Base-by-base conservation (phyloP, 1,140 invertebrate species). In the Meteorus sp. region DNA sequence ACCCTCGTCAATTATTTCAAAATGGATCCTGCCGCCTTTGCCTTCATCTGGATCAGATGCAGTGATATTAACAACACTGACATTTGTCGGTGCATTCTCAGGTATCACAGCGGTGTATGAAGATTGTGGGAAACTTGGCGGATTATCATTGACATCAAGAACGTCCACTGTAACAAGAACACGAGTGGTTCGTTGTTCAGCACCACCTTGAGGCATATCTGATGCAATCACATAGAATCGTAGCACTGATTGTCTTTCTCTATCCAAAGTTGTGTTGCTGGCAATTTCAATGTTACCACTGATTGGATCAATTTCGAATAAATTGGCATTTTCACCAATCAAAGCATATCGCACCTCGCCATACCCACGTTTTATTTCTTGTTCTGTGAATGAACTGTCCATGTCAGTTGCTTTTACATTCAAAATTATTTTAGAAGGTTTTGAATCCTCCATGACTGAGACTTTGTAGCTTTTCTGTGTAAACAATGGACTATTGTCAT, bases 81-180 rank as follows among this genome's bases (percentile, higher is more conserved):
- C 84, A 2, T 86, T 85, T 0, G 85, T 67, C 0, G 83, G 79
- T 0, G 86, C 88, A 63, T 92, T 93, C 73, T 95, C 92, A 3
- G 87, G 83, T 9, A 93, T 84, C 1, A 89, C 87, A 0, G 81
- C 79, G 0, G 78, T 83, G 43, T 84, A 84, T 1, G 74, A 74
- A 39, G 79, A 71, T 47, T 82, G 78, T 0, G 74, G 67, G 39
- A 84, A 84, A 17, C 58, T 67, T 0, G 90, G 89, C 13, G 88
- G 82, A 71, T 93, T 93, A 61, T 95, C 92, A 66, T 95, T 93
- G 0, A 92, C 88, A 72, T 94, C 91, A 0, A 89, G 70, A 2
- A 94, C 84, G 63, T 91, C 87, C 3, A 93, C 82, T 0, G 84
- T 81, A 0, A 93, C 81, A 59, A 86, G 75, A 1, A 83, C 85